Evolutionary conservation across 2,113 vertebrate genomes (phyloP).

Genomic region (Notarius quadriscutis): DNA sequence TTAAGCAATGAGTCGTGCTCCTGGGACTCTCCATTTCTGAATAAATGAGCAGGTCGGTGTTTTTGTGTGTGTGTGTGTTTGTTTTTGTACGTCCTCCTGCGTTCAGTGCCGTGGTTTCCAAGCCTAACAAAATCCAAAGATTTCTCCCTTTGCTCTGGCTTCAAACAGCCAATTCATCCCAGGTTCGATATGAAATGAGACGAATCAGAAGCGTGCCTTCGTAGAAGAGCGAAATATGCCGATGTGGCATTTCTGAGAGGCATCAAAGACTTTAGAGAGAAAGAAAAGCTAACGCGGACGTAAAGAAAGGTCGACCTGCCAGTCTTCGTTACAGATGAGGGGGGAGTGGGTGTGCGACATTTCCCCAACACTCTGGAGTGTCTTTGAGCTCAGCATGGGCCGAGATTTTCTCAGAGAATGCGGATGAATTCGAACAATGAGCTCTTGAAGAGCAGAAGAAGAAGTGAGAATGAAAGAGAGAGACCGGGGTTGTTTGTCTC

Average conservation of each 20-base stretch:
- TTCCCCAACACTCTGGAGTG: neutral
- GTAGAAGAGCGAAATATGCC: slow-evolving; percentile 53
- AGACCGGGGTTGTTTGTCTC: slow-evolving; percentile 33
- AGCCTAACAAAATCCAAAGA: neutral
- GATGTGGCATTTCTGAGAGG: slow-evolving; percentile 63
- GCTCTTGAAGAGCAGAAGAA: neutral
- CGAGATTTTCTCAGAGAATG: slow-evolving; percentile 52
- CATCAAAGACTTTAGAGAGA: slow-evolving; percentile 28
- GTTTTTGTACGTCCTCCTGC: neutral
- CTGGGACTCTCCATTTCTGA: slow-evolving; percentile 63
- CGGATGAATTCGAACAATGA: neutral
- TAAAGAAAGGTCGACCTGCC: slow-evolving; percentile 72
- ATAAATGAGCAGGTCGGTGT: slow-evolving; percentile 58
- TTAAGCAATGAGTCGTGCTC: slow-evolving; percentile 69
- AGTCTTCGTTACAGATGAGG: slow-evolving; percentile 66
- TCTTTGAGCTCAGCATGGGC: slow-evolving; percentile 29
- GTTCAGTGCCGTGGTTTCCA: neutral
- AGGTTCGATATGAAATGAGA: neutral
- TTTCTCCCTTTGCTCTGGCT: neutral
- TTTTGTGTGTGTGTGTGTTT: slow-evolving; percentile 29
- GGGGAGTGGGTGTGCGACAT: slow-evolving; percentile 56
- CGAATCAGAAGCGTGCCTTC: neutral
- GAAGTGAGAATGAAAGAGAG: neutral
- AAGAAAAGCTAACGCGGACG: slow-evolving; percentile 67
- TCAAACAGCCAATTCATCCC: slow-evolving; percentile 41